A percentile compares a stretch with the other conserved stretches of the same genome.
Conservation (phyloP, 2,888 invertebrate genomes). For the Eilema depressum region DNA sequence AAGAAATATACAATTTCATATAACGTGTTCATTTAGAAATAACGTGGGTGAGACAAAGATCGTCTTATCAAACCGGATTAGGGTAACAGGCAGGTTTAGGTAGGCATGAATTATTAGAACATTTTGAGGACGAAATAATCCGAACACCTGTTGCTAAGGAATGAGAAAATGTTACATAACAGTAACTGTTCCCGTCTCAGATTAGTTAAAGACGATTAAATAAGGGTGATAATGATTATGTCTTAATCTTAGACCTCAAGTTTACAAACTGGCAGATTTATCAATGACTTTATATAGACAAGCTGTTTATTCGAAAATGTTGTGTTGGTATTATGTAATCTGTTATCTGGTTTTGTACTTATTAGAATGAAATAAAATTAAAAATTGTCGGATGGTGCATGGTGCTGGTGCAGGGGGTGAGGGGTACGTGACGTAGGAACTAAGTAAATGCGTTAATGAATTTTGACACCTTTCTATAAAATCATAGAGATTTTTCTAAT, state of each 20-base stretch:
- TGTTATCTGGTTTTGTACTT: too few species aligned
- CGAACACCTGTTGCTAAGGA: conserved; percentile 12
- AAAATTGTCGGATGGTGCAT: too few species aligned
- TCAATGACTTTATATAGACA: not conserved
- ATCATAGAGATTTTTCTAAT: too few species aligned
- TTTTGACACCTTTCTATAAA: too few species aligned
- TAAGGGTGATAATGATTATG: not conserved
- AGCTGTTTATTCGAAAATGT: too few species aligned
- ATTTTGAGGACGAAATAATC: conserved; percentile 13
- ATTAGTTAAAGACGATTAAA: not conserved
- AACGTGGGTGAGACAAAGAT: conserved; percentile 9
- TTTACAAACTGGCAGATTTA: not conserved
- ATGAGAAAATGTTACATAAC: conserved; percentile 4
- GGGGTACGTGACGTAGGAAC: too few species aligned
- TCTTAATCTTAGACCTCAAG: not conserved
- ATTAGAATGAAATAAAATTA: too few species aligned
- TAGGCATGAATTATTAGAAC: conserved; percentile 6
- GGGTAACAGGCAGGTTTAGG: not conserved
- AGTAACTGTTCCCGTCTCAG: not conserved
- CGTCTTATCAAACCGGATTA: conserved; percentile 5
- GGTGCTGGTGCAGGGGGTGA: too few species aligned
- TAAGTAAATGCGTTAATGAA: too few species aligned
- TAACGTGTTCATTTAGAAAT: not conserved
- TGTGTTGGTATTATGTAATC: too few species aligned
- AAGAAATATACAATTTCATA: not conserved